These are phyloP conservation scores for Python bivittatus DNA, from an alignment of 2,113 vertebrate species.

Conservation along the genomic window DNA sequence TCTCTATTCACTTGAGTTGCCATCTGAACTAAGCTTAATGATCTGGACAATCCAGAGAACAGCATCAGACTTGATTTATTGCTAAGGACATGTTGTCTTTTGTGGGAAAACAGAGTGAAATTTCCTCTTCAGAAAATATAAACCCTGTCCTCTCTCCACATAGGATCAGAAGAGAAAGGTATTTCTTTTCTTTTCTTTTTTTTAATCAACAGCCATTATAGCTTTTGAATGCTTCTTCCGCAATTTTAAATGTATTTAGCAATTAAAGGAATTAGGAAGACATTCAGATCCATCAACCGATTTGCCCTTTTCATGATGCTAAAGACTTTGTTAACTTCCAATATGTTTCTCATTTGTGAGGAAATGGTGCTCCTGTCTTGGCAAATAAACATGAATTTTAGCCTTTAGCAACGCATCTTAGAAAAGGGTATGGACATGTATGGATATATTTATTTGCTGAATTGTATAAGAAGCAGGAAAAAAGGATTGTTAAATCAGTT, in stretches of 20 bases:
- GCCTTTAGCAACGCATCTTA: conserved; percentile 42
- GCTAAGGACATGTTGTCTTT: background rate
- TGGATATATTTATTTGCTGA: conserved; percentile 25
- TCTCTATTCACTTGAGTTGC: background rate
- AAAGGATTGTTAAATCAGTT: conserved; percentile 25
- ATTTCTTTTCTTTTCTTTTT: background rate
- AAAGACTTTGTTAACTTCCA: conserved; percentile 42
- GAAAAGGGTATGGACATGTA: conserved; percentile 26
- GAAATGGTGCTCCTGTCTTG: conserved; percentile 38
- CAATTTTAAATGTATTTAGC: conserved; percentile 47
- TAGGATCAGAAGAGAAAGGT: background rate
- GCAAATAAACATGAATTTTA: conserved; percentile 45
- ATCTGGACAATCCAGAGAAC: background rate
- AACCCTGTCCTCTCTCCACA: background rate
- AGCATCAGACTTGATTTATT: conserved; percentile 11
- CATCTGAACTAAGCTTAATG: background rate
- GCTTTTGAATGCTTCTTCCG: conserved; percentile 14
- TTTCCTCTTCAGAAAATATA: conserved; percentile 15
- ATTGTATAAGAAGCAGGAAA: conserved; percentile 41
- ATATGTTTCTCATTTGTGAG: conserved; percentile 34
- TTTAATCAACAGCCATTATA: conserved; percentile 19
- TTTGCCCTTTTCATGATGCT: conserved; percentile 46
- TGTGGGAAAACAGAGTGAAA: background rate
- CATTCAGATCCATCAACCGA: conserved; percentile 35
- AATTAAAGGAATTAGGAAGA: conserved; percentile 33